A percentile compares a stretch with the other conserved stretches of the same genome.
Evolutionary conservation across 2,113 vertebrate genomes (phyloP).

Genomic region (Loxodonta africana): DNA sequence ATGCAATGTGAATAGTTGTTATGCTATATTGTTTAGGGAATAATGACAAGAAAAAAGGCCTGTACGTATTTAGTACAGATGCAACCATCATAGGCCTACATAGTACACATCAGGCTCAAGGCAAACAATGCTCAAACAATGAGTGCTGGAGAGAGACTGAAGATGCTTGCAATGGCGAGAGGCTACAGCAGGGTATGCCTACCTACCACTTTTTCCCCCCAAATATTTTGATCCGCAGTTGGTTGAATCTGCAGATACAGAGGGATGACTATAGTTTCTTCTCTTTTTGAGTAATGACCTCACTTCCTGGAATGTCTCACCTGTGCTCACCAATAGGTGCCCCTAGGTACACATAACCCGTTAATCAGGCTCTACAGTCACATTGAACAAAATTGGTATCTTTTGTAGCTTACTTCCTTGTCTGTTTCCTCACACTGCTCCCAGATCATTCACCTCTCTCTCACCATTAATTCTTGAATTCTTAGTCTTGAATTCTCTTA

Average conservation of each 20-base stretch:
- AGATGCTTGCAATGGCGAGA: too few species aligned
- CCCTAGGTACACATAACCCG: conserved; percentile 28
- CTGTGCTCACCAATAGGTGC: neutral
- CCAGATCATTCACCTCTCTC: neutral
- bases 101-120: too few species aligned
- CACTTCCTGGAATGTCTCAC: conserved; percentile 25
- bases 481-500: neutral
- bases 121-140: too few species aligned
- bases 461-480: conserved; percentile 1
- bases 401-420: conserved; percentile 43
- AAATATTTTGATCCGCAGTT: too few species aligned
- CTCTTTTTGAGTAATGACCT: conserved; percentile 26
- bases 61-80: too few species aligned
- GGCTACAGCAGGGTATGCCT: too few species aligned
- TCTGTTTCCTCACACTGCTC: neutral
- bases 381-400: neutral
- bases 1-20: too few species aligned
- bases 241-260: too few species aligned
- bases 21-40: too few species aligned
- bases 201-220: neutral
- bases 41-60: too few species aligned
- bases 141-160: too few species aligned
- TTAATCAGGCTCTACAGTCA: conserved; percentile 62
- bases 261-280: neutral
- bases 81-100: too few species aligned